Conservation (phyloP, 1,140 invertebrate genomes). For the Drosophila bocqueti region DNA sequence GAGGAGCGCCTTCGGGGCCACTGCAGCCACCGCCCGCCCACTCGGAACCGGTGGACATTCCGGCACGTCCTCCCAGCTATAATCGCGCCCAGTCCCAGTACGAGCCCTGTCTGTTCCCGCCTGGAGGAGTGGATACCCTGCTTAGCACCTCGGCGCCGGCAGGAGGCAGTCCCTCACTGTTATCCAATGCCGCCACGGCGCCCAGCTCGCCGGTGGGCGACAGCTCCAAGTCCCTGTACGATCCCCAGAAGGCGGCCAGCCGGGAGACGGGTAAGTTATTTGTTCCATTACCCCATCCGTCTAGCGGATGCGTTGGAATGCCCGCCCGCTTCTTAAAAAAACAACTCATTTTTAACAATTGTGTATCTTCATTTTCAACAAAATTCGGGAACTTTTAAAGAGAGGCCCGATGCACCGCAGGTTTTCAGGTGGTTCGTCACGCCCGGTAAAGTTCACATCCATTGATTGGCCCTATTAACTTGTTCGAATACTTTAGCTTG, state of each 20-base stretch:
- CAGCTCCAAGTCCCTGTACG: conserved; percentile 77
- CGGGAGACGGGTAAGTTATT: conserved; percentile 75
- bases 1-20: conserved; percentile 64
- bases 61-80: conserved; percentile 60
- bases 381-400: conserved; percentile 49
- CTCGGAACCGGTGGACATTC: conserved; percentile 85
- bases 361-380: conserved; percentile 64
- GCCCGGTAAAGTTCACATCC: conserved; percentile 76
- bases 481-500: conserved; percentile 60
- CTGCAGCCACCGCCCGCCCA: conserved; percentile 80
- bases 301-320: conserved; percentile 23
- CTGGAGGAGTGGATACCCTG: conserved; percentile 71
- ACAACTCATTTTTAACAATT: conserved; percentile 69
- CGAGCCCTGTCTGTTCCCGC: conserved; percentile 65
- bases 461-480: conserved; percentile 63
- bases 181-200: conserved; percentile 59
- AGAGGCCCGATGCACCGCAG: conserved; percentile 77
- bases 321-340: conserved; percentile 28
- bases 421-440: conserved; percentile 83
- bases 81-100: conserved; percentile 75
- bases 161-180: conserved; percentile 42
- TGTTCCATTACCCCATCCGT: not conserved
- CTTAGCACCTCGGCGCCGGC: conserved; percentile 77
- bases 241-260: conserved; percentile 61
- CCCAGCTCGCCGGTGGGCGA: conserved; percentile 72